A percentile compares a stretch with the other conserved stretches of the same genome.
Conservation (phyloP, 2,888 invertebrate genomes). For the Drosophila paracracens region DNA sequence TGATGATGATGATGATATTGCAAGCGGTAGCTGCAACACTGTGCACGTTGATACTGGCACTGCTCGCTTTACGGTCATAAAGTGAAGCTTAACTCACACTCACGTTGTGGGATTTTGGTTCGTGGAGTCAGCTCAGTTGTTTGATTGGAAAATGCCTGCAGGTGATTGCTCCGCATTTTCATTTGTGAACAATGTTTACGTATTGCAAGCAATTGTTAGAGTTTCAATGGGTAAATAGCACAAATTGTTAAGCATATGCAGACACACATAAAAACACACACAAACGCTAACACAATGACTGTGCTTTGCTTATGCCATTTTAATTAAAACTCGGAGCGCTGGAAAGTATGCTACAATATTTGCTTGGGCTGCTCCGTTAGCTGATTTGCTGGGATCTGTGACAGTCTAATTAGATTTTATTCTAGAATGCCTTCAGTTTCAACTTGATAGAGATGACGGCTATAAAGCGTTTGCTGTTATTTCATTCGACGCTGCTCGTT, state of each 20-base stretch:
- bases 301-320: slow-evolving; percentile 24
- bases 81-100: slow-evolving; percentile 62
- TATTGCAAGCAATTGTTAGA: slow-evolving; percentile 33
- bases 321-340: slow-evolving; percentile 32
- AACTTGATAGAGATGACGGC: slow-evolving; percentile 10
- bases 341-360: slow-evolving; percentile 11
- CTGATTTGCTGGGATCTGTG: slow-evolving; percentile 20
- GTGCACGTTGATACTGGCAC: slow-evolving; percentile 22
- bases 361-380: background rate
- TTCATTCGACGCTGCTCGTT: slow-evolving; percentile 35
- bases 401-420: slow-evolving; percentile 61
- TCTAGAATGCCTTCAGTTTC: slow-evolving; percentile 12
- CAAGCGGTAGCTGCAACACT: slow-evolving; percentile 37
- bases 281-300: background rate
- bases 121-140: slow-evolving; percentile 46
- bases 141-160: slow-evolving; percentile 77
- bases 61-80: slow-evolving; percentile 57
- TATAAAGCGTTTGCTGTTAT: slow-evolving; percentile 53
- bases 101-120: slow-evolving; percentile 46
- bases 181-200: slow-evolving; percentile 60
- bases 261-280: slow-evolving; percentile 4
- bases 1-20: slow-evolving; percentile 33
- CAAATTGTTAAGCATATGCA: slow-evolving; percentile 3
- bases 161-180: slow-evolving; percentile 73
- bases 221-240: slow-evolving; percentile 47